Evolutionary conservation across 1,140 invertebrate species (phyloP).

Genomic region (Centruroides sculpturatus): DNA sequence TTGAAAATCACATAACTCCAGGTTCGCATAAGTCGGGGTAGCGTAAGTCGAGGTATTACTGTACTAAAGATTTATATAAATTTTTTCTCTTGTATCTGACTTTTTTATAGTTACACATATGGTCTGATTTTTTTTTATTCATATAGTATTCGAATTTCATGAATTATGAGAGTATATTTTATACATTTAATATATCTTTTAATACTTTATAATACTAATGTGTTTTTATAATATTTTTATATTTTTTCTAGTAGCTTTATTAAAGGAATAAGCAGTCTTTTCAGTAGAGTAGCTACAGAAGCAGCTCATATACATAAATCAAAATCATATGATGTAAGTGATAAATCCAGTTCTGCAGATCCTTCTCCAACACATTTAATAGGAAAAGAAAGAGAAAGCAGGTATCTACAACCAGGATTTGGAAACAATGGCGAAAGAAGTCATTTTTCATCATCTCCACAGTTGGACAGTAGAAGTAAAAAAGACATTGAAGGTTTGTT

Average conservation of each 20-base stretch:
- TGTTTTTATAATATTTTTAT: background rate
- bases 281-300: conserved; percentile 15
- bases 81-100: too few relatives aligned
- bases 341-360: conserved; percentile 2
- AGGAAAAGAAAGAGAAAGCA: conserved; percentile 5
- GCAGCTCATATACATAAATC: conserved; percentile 14
- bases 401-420: background rate
- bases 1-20: too few relatives aligned
- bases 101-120: too few relatives aligned
- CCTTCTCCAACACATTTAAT: conserved; percentile 7
- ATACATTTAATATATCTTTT: background rate
- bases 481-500: conserved; percentile 4
- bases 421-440: background rate
- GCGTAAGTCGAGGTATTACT: too few relatives aligned
- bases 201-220: background rate
- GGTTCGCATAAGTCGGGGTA: too few relatives aligned
- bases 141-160: too few relatives aligned
- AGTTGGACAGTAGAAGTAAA: conserved; percentile 1
- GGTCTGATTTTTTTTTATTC: too few relatives aligned
- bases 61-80: too few relatives aligned
- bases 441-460: conserved; percentile 10
- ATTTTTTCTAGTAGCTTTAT: conserved; percentile 9
- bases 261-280: conserved; percentile 16
- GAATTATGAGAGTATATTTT: too few relatives aligned
- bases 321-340: conserved; percentile 11